A percentile compares a stretch with the other conserved stretches of the same genome.
These are phyloP conservation scores for Ancistrus triradiatus DNA, from an alignment of 2,113 vertebrate genomes.

Conservation along the genomic window DNA sequence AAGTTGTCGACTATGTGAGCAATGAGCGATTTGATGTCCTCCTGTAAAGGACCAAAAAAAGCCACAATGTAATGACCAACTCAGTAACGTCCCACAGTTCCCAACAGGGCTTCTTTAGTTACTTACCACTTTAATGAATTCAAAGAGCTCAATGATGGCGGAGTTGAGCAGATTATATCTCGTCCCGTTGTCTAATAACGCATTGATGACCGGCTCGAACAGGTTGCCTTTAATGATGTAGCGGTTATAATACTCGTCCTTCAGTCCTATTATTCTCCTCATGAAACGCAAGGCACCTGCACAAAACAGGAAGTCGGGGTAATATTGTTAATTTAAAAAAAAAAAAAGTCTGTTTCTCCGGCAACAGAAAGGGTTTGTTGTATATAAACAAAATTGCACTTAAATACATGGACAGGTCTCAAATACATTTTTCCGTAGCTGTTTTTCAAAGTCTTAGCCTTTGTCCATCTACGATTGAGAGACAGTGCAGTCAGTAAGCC, in stretches of 20 bases:
- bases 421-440: too few relatives aligned
- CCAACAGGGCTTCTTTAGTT: neutral
- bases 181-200: constrained; percentile 94
- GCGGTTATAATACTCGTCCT: constrained; percentile 98
- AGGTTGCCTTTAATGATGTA: constrained; percentile 98
- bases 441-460: too few relatives aligned
- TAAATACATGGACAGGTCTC: too few relatives aligned
- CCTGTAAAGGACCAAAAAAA: constrained; percentile 68
- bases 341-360: too few relatives aligned
- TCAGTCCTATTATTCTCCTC: constrained; percentile 96
- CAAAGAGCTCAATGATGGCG: constrained; percentile 93
- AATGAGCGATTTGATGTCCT: constrained; percentile 96
- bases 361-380: too few relatives aligned
- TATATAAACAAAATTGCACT: too few relatives aligned
- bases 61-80: neutral
- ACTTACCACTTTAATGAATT: constrained; percentile 95
- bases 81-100: too few relatives aligned
- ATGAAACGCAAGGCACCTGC: constrained; percentile 96
- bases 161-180: constrained; percentile 98
- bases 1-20: constrained; percentile 98
- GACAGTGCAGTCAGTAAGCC: too few relatives aligned
- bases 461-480: too few relatives aligned
- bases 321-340: too few relatives aligned
- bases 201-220: constrained; percentile 96
- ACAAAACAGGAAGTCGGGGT: too few relatives aligned